Evolutionary conservation across 2,113 vertebrate genomes (phyloP).

Genomic region (Antechinus stuartii): DNA sequence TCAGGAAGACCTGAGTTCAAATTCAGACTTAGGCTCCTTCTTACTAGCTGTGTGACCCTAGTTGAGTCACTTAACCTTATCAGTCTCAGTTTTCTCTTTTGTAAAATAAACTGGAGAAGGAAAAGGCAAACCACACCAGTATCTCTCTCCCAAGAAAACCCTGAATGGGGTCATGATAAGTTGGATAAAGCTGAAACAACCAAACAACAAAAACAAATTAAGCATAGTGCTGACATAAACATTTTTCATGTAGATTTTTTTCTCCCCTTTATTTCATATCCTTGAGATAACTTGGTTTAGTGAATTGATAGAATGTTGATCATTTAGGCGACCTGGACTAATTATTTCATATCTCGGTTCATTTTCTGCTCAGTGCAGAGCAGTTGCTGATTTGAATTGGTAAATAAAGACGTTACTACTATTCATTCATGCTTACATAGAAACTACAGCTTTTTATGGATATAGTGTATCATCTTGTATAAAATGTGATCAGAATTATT

Average conservation of each 20-base stretch:
- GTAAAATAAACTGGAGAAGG: neutral
- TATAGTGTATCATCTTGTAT: too few relatives aligned
- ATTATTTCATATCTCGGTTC: neutral
- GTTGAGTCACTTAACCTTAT: neutral
- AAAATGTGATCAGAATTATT: too few relatives aligned
- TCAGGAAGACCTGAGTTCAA: neutral
- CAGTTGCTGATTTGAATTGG: neutral
- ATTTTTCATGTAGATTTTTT: neutral
- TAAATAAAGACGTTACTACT: neutral
- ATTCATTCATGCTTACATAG: too few relatives aligned
- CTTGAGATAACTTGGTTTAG: neutral
- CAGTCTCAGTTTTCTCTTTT: neutral
- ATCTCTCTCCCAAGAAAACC: neutral
- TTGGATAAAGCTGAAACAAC: neutral
- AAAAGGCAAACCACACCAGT: neutral
- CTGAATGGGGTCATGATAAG: neutral
- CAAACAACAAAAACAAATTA: neutral
- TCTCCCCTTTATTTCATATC: neutral
- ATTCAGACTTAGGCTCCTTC: neutral
- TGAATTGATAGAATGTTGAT: neutral
- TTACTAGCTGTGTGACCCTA: neutral
- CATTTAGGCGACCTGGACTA: neutral
- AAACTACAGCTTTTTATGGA: too few relatives aligned
- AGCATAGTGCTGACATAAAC: neutral
- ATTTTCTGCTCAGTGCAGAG: neutral